A percentile compares a stretch with the other conserved stretches of the same genome.
phyloP scores from a whole-genome alignment of 2,797 vertebrate species.

The Borostomias antarcticus region DNA sequence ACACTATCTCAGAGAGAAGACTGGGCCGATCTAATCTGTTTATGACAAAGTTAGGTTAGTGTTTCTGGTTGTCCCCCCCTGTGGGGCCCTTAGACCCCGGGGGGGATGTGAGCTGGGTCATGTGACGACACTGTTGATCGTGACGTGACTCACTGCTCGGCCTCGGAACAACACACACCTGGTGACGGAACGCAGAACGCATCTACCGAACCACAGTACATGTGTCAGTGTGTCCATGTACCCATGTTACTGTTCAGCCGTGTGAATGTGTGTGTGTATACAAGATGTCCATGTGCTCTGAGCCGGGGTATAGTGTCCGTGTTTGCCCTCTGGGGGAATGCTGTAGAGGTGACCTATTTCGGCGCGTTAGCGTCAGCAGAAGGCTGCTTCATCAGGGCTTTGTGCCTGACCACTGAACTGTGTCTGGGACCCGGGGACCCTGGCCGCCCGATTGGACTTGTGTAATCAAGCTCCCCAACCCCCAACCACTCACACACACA shows the following conservation, averaged over 20 bases:
- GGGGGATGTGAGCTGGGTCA: too few species aligned
- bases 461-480: constrained; percentile 73
- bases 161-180: too few species aligned
- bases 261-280: not conserved
- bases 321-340: constrained; percentile 60
- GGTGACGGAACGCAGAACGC: too few species aligned
- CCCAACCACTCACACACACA: constrained; percentile 44
- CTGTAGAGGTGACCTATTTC: constrained; percentile 80
- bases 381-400: constrained; percentile 72
- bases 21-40: too few species aligned
- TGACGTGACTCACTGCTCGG: too few species aligned
- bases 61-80: too few species aligned
- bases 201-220: too few species aligned
- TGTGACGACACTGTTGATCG: too few species aligned
- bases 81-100: too few species aligned
- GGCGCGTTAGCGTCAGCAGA: constrained; percentile 72
- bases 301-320: constrained; percentile 47
- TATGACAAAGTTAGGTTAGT: too few species aligned
- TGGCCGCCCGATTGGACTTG: constrained; percentile 67
- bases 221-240: not conserved
- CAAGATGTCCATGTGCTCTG: constrained; percentile 35
- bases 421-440: constrained; percentile 63
- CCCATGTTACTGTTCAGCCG: not conserved
- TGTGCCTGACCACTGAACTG: constrained; percentile 78
- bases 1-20: too few species aligned